Percentiles rank a stretch among this genome's conserved stretches.
These are phyloP conservation scores for Heterohyrax brucei DNA, from an alignment of 2,797 vertebrate genomes.

Conservation along the genomic window DNA sequence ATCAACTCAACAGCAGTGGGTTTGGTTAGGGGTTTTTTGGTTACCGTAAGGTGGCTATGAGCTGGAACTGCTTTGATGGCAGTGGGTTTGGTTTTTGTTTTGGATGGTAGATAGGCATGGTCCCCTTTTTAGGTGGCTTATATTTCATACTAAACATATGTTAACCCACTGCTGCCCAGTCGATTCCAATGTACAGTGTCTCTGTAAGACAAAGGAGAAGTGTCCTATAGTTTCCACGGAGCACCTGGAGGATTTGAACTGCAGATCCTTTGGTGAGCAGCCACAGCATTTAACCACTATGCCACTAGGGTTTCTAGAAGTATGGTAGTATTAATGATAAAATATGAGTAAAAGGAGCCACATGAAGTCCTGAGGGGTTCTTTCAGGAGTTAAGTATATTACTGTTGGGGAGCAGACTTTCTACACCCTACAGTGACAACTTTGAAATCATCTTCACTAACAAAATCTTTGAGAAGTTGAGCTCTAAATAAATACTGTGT, in stretches of 20 bases:
- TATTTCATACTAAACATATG: neutral
- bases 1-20: no score
- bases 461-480: slow-evolving; percentile 19
- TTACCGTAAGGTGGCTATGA: no score
- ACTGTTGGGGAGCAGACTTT: neutral
- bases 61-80: no score
- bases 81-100: neutral
- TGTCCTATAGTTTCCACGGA: no score
- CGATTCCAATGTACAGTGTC: no score
- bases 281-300: no score
- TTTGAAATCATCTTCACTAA: neutral
- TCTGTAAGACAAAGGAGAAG: no score
- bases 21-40: no score
- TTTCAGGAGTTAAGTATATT: neutral
- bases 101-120: neutral
- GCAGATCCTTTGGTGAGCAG: no score
- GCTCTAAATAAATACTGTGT: neutral
- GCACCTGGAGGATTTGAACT: no score
- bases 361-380: neutral
- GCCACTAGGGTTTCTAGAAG: no score
- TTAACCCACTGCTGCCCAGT: no score
- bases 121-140: neutral
- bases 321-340: neutral
- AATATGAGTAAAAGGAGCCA: neutral
- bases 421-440: neutral